A percentile compares a stretch with the other conserved stretches of the same genome.
These are phyloP conservation scores for Tineola bisselliella DNA, from an alignment of 2,888 invertebrate species.

Conservation along the genomic window DNA sequence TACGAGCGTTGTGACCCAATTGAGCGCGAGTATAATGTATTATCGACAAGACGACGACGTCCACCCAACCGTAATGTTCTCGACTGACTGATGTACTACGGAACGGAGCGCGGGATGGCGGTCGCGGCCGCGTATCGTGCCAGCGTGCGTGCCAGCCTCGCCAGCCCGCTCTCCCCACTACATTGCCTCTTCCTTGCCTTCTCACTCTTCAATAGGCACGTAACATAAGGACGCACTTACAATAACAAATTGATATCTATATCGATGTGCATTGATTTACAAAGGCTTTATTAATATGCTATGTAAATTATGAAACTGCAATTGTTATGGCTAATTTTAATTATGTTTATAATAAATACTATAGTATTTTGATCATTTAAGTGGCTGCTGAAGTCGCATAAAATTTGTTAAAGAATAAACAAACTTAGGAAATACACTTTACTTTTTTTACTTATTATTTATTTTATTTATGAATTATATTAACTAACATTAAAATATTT, in stretches of 20 bases:
- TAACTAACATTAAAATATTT: too few species aligned
- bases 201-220: conserved; percentile 9
- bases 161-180: conserved; percentile 14
- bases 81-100: conserved; percentile 44
- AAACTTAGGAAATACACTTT: too few species aligned
- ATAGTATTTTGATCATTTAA: too few species aligned
- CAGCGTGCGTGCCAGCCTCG: conserved; percentile 3
- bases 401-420: too few species aligned
- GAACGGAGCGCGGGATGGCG: conserved; percentile 7
- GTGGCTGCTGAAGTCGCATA: too few species aligned
- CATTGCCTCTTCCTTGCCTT: conserved; percentile 10
- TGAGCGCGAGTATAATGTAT: conserved; percentile 49
- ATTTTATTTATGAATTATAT: too few species aligned
- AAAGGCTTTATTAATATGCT: too few species aligned
- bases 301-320: too few species aligned
- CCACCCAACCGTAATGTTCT: conserved; percentile 41
- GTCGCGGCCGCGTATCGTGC: conserved; percentile 9
- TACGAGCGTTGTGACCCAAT: conserved; percentile 55
- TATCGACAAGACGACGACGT: conserved; percentile 28
- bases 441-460: too few species aligned
- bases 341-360: too few species aligned
- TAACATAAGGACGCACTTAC: not conserved
- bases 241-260: conserved; percentile 1
- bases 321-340: too few species aligned
- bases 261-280: too few species aligned